Base-by-base conservation (phyloP, 1,140 invertebrate genomes). In the Aradophagus sp. region DNA sequence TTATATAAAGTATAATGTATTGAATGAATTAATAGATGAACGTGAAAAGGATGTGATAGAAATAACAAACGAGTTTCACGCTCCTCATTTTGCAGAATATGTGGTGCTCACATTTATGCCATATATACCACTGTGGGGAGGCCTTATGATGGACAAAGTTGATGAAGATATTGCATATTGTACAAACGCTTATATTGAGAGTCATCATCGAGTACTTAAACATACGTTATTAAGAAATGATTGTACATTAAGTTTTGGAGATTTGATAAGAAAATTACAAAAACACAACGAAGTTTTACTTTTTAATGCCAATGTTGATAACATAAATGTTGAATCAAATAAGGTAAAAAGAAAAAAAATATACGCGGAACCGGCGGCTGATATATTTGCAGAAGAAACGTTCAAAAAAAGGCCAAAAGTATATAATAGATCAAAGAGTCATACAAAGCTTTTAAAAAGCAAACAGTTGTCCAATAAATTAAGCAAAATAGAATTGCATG, bases 161-260 rank as follows among this genome's bases (percentile, higher is more conserved):
- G 44, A 74, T 42, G 16, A 48, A 6, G 45, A 62, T 11, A 58
- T 69, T 31, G 58, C 71, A 0, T 29, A 59, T 7, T 15, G 58
- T 1, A 74, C 47, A 8, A 69, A 74, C 44, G 61, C 55, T 27
- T 65, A 61, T 13, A 27, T 59, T 14, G 66, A 71, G 53, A 59
- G 50, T 12, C 42, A 67, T 8, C 38, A 74, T 17, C 62, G 17
- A 56, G 20, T 48, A 0, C 29, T 42, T 3, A 69, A 74, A 42
- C 2, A 61, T 5, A 12, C 14, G 5, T 15, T 16, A 17, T 17
- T 74, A 4, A 3, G 58, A 38, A 38, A 32, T 3, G 10, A 32
- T 2, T 5, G 26, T 26, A 27, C 20, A 14, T 10, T 5, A 2
- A 32, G 48, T 17, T 6, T 55, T 0, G 41, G 61, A 3, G 59